A percentile compares a stretch with the other conserved stretches of the same genome.
Evolutionary conservation across 2,113 vertebrate species (phyloP).

Genomic region (Polypterus bichir): DNA sequence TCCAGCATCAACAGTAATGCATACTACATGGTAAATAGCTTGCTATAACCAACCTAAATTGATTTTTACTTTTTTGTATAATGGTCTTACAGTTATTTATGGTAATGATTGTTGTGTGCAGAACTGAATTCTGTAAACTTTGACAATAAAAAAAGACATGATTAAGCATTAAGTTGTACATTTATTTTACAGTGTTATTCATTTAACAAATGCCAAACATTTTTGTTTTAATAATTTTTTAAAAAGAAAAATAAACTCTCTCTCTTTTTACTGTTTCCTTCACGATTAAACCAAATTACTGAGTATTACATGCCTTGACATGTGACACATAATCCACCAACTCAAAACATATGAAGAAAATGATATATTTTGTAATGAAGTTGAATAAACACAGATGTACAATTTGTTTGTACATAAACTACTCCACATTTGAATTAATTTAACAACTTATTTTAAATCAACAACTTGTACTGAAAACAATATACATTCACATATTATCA

Average conservation of each 20-base stretch:
- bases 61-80: neutral
- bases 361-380: no score
- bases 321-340: no score
- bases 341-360: no score
- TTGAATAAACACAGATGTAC: no score
- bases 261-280: no score
- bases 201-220: neutral
- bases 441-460: no score
- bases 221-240: neutral
- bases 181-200: neutral
- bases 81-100: neutral
- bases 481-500: no score
- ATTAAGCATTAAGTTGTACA: neutral
- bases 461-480: no score
- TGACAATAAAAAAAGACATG: neutral
- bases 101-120: neutral
- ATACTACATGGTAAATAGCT: neutral
- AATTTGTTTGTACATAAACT: no score
- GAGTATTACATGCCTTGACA: no score
- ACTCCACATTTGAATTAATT: no score
- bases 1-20: neutral
- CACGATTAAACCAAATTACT: no score
- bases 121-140: neutral
- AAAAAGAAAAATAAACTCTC: neutral
- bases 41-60: neutral